Evolutionary conservation across 2,797 vertebrate genomes (phyloP).

Genomic region (Loris lydekkerianus): DNA sequence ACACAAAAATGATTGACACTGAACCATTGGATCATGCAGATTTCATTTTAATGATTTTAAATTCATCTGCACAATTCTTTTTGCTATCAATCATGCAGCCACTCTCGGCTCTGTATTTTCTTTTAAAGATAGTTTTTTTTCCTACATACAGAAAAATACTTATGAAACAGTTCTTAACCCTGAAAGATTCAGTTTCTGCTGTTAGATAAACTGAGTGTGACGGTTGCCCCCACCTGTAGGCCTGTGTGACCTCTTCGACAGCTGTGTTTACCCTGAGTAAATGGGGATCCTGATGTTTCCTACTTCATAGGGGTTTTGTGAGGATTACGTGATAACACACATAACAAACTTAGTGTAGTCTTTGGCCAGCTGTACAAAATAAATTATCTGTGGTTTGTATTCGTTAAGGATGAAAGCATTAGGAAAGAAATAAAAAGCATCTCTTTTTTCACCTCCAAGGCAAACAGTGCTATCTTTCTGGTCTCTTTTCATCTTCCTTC

Average conservation of each 20-base stretch:
- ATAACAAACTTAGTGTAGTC: background rate
- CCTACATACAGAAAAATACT: background rate
- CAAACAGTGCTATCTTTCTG: background rate
- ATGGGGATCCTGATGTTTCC: background rate
- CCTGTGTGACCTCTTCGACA: background rate
- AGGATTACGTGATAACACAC: background rate
- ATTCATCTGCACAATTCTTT: conserved; percentile 58
- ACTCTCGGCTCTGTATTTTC: background rate
- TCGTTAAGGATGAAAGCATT: background rate
- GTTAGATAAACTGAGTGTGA: background rate
- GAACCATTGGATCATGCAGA: background rate
- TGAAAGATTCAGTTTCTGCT: background rate
- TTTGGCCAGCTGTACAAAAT: conserved; percentile 8
- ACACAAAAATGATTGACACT: background rate
- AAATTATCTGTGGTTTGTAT: conserved; percentile 28
- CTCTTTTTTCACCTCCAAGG: background rate
- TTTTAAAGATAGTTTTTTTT: background rate
- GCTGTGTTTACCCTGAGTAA: conserved; percentile 1
- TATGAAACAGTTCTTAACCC: background rate
- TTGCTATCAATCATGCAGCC: conserved; percentile 3
- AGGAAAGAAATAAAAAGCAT: conserved; percentile 4
- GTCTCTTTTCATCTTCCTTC: background rate
- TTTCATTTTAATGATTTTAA: conserved; percentile 19
- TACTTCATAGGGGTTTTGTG: background rate
- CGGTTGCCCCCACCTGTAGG: background rate